A percentile compares a stretch with the other conserved stretches of the same genome.
phyloP scores from a whole-genome alignment of 1,140 invertebrate genomes.

The Riptortus pedestris region DNA sequence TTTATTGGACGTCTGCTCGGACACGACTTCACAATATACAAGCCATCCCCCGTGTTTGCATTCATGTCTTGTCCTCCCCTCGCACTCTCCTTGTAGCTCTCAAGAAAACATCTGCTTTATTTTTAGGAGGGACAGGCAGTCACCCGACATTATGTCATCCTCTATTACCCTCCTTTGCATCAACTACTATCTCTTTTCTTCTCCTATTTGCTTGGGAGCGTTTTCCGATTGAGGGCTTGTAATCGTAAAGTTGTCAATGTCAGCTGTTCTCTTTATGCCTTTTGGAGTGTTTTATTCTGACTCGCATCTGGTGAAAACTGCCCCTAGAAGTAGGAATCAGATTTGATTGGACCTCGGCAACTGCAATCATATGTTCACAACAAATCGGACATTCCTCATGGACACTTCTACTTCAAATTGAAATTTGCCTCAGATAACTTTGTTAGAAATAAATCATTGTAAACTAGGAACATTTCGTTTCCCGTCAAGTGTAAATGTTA shows the following conservation, averaged over 20 bases:
- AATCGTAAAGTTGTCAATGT: background rate
- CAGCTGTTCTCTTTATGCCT: background rate
- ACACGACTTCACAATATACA: constrained; percentile 14
- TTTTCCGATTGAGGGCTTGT: background rate
- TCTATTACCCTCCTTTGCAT: background rate
- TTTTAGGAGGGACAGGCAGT: background rate
- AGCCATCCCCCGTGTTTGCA: background rate
- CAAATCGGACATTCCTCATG: too few species aligned
- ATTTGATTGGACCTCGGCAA: too few species aligned
- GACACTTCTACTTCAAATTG: too few species aligned
- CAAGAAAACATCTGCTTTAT: constrained; percentile 12
- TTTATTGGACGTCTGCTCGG: constrained; percentile 6
- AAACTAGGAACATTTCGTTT: too few species aligned
- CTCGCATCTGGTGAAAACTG: too few species aligned
- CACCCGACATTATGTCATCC: background rate
- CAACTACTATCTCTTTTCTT: background rate
- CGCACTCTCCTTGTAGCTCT: background rate
- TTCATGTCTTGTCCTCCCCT: constrained; percentile 4
- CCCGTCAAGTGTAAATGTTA: too few species aligned
- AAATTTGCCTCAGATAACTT: too few species aligned
- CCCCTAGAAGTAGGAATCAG: too few species aligned
- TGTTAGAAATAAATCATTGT: too few species aligned
- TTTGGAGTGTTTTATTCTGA: too few species aligned
- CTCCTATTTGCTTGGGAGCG: background rate
- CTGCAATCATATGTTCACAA: too few species aligned